Conservation (phyloP, 2,113 vertebrate genomes). For the Alouatta palliata region DNA sequence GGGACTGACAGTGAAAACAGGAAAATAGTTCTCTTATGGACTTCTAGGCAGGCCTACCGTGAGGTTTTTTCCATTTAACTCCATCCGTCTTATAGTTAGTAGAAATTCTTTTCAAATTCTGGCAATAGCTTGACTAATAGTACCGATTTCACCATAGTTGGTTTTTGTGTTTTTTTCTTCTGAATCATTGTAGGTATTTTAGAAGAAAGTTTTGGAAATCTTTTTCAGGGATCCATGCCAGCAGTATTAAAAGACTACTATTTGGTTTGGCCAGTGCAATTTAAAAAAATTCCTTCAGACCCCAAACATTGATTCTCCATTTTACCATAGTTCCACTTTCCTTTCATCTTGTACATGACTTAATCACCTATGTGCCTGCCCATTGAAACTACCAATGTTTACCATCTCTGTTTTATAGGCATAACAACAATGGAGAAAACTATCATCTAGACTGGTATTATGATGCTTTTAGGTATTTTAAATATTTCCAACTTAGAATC, state of each 20-base stretch:
- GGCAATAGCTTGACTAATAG: neutral
- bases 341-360: neutral
- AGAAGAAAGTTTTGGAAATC: neutral
- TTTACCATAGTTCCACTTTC: neutral
- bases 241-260: conserved; percentile 30
- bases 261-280: conserved; percentile 42
- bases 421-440: neutral
- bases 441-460: neutral
- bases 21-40: neutral
- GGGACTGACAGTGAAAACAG: neutral
- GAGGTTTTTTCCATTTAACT: neutral
- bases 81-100: neutral
- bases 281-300: neutral
- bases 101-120: conserved; percentile 22
- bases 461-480: neutral
- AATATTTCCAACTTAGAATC: conserved; percentile 13
- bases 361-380: neutral
- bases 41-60: neutral
- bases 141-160: neutral
- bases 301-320: neutral
- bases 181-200: conserved; percentile 14
- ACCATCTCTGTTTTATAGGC: neutral
- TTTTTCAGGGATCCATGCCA: neutral
- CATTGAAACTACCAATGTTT: neutral
- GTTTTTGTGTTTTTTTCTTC: neutral